phyloP scores from a whole-genome alignment of 2,888 invertebrate genomes.

The Drosophila silvestris region DNA sequence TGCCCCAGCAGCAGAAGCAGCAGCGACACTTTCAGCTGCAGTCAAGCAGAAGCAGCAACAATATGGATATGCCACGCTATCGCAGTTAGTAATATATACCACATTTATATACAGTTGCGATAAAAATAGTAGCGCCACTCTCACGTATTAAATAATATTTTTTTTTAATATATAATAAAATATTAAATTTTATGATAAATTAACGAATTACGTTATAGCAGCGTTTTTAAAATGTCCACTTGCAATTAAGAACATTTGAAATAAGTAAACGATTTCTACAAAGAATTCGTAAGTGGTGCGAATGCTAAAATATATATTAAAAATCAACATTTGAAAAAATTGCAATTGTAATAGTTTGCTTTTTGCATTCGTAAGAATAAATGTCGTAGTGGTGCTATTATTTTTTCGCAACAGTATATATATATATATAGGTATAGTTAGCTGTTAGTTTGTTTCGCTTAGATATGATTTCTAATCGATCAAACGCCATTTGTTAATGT shows the following conservation, averaged over 20 bases:
- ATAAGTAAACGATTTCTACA: background rate
- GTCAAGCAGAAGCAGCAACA: constrained; percentile 67
- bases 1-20: constrained; percentile 24
- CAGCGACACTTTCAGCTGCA: constrained; percentile 56
- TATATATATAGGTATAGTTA: background rate
- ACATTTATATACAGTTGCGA: constrained; percentile 6
- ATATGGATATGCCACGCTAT: constrained; percentile 70
- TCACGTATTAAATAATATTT: background rate
- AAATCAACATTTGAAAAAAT: background rate
- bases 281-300: background rate
- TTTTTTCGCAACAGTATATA: background rate
- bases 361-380: background rate
- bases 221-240: background rate
- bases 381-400: background rate
- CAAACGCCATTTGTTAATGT: constrained; percentile 15
- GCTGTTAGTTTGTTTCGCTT: constrained; percentile 1
- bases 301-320: background rate
- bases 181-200: background rate
- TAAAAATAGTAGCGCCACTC: background rate
- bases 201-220: background rate
- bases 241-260: background rate
- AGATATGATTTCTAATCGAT: constrained; percentile 17
- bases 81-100: constrained; percentile 60
- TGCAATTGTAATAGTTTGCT: background rate
- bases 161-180: too few relatives aligned